phyloP scores from a whole-genome alignment of 2,797 vertebrate species.

The Limnodromus scolopaceus region DNA sequence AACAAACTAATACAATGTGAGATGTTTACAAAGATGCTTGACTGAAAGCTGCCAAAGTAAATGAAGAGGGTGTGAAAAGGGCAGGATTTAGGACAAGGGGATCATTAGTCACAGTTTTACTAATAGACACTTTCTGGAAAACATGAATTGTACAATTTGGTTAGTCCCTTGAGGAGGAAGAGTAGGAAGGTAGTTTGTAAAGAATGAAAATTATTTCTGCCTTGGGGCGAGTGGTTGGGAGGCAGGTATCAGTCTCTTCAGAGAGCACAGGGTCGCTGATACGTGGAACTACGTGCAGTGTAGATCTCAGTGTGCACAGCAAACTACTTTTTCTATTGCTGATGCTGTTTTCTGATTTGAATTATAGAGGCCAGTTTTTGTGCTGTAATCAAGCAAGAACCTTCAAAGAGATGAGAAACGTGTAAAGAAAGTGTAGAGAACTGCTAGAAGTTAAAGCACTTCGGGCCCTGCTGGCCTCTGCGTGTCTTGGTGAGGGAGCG shows the following conservation, averaged over 20 bases:
- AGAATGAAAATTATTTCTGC: background rate
- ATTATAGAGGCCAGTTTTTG: background rate
- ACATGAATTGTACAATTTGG: background rate
- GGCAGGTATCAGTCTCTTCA: background rate
- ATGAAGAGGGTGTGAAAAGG: background rate
- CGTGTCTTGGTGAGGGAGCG: background rate
- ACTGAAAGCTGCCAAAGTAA: background rate
- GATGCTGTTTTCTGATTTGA: background rate
- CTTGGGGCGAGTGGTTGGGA: background rate
- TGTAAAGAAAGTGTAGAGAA: background rate
- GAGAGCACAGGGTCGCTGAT: background rate
- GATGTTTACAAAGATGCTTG: background rate
- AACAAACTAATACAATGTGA: background rate
- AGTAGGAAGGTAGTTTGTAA: background rate
- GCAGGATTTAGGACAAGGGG: background rate
- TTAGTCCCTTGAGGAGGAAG: background rate
- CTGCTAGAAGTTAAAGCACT: background rate
- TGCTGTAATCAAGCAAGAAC: background rate
- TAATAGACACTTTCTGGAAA: background rate
- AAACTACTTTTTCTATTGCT: background rate
- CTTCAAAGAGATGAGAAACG: background rate
- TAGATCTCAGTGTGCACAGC: background rate
- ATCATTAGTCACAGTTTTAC: background rate
- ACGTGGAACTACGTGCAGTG: fast-evolving
- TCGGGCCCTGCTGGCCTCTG: background rate